Evolutionary conservation across 2,888 invertebrate species (phyloP), one percentile per base, ranked within the genome.

Genomic region (Neelides folsomi): DNA sequence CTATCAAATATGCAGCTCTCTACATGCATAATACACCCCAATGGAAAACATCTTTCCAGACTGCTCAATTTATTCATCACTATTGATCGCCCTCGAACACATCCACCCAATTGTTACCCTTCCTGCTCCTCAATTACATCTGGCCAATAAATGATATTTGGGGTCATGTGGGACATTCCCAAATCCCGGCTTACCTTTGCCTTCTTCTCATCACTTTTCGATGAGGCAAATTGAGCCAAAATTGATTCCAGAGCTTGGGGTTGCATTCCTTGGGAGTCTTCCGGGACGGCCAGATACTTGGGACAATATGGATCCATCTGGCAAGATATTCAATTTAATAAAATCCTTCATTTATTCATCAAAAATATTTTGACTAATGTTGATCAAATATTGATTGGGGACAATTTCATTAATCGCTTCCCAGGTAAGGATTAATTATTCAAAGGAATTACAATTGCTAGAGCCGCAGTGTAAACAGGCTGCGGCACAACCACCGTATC

Each of bases 401-500:
- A n/a, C n/a, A n/a, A n/a, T n/a, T n/a, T n/a, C n/a, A n/a, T n/a
- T n/a, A n/a, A n/a, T n/a, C n/a, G n/a, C n/a, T n/a, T n/a, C n/a
- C n/a, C n/a, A n/a, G n/a, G n/a, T n/a, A n/a, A 49, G 20, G 18
- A 20, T 15, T 12, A 15, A 49, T 37, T 38, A 51, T 43, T 18
- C 43, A 74, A 79, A n/a, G n/a, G n/a, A n/a, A n/a, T 76, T 66
- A 83, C 83, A 64, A 79, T 75, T 36, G 76, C 75, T 63, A 80
- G 76, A 7, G 79, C 75, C 13, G 85, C 85, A 1, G 83, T 76
- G 66, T 86, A 86, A 1, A 80, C 72, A 6, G 80, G 84, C 68
- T 79, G 77, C 49, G 80, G 81, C 10, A 83, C 76, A 27, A 86
- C 66, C 35, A 87, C 73, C 0, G 81, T 76, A 66, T 85, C 84